Conservation (phyloP, 2,888 invertebrate genomes). For the Machimus rusticus region DNA sequence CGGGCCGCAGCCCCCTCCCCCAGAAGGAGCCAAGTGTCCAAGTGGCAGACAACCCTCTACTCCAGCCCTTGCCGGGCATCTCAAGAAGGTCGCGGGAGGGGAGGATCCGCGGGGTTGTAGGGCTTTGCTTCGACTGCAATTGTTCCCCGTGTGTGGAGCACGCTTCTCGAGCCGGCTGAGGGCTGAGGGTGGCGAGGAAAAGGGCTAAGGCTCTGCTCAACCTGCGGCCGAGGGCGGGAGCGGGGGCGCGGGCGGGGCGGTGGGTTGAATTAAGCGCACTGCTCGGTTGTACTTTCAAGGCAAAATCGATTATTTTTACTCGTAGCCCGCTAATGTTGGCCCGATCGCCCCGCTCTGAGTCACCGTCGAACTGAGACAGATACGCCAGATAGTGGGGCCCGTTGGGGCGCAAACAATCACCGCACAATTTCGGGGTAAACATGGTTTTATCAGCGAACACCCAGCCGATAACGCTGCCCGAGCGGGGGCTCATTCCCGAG, state of each 20-base stretch:
- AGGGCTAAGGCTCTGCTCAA: too few relatives aligned
- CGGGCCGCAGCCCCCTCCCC: not conserved
- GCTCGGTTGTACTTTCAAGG: not conserved
- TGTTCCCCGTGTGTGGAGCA: conserved; percentile 31
- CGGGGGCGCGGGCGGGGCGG: not conserved
- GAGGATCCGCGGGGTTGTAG: not conserved
- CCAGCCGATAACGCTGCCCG: not conserved
- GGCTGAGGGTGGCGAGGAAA: not conserved
- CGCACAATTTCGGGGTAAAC: not conserved
- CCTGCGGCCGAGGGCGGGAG: too few relatives aligned
- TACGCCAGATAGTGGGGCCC: not conserved
- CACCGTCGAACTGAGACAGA: not conserved
- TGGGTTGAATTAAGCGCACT: not conserved
- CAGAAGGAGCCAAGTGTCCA: not conserved
- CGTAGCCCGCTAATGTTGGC: conserved; percentile 3
- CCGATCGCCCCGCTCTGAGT: not conserved
- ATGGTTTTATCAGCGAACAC: not conserved
- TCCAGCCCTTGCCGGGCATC: not conserved
- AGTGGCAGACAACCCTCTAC: conserved; percentile 19
- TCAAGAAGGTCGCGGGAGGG: conserved; percentile 3
- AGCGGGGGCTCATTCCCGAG: not conserved
- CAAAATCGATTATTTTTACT: conserved; percentile 6
- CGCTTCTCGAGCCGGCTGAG: not conserved
- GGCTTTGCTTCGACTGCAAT: conserved; percentile 22
- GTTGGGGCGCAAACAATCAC: not conserved